phyloP scores from a whole-genome alignment of 2,888 invertebrate genomes.

The Pyrochroa serraticornis region DNA sequence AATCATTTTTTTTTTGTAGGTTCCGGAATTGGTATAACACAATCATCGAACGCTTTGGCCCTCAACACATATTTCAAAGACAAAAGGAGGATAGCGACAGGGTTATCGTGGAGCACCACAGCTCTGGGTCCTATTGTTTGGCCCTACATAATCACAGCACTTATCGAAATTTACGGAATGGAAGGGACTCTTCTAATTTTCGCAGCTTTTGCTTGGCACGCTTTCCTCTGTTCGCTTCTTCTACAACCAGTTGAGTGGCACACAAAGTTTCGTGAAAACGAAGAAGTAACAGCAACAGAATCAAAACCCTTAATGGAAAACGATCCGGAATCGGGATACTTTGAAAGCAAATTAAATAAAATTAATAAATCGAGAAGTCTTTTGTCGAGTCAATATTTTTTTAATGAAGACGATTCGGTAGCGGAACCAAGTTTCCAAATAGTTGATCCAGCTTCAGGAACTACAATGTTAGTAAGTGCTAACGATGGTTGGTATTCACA shows the following conservation, averaged over 20 bases:
- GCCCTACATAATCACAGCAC: conserved; percentile 71
- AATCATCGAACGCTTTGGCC: conserved; percentile 73
- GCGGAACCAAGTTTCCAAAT: conserved; percentile 69
- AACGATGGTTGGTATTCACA: conserved; percentile 69
- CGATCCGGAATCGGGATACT: conserved; percentile 21
- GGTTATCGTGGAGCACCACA: conserved; percentile 73
- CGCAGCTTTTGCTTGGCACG: conserved; percentile 71
- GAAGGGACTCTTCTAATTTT: conserved; percentile 71
- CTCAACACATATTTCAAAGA: conserved; percentile 77
- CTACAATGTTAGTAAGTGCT: conserved; percentile 70
- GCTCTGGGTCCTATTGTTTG: conserved; percentile 75
- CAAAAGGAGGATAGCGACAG: conserved; percentile 72
- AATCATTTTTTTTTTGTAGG: conserved; percentile 56
- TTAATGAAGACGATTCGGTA: conserved; percentile 66
- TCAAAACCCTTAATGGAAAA: conserved; percentile 21
- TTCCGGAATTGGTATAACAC: conserved; percentile 68
- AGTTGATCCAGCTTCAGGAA: conserved; percentile 63
- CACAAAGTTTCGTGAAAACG: conserved; percentile 57
- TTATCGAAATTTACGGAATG: conserved; percentile 68
- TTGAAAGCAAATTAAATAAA: conserved; percentile 32
- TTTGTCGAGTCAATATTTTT: conserved; percentile 69
- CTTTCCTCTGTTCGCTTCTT: conserved; percentile 69
- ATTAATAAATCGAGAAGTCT: conserved; percentile 58
- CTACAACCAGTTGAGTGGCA: conserved; percentile 81
- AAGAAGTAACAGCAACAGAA: conserved; percentile 24